A percentile compares a stretch with the other conserved stretches of the same genome.
Evolutionary conservation across 2,888 invertebrate species (phyloP).

Genomic region (Dorcus parallelipipedus): DNA sequence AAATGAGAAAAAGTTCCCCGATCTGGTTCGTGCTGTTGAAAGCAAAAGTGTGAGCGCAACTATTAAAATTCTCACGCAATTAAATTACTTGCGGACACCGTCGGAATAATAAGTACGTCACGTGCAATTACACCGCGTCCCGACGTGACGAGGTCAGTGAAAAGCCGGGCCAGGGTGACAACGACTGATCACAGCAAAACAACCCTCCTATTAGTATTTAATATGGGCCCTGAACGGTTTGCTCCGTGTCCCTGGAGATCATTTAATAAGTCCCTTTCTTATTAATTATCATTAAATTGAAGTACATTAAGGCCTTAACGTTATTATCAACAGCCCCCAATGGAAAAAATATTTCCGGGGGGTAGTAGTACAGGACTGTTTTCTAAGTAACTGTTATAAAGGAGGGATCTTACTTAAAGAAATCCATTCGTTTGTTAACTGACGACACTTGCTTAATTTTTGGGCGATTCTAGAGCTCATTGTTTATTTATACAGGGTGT

Average conservation of each 20-base stretch:
- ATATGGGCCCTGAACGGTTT: neutral
- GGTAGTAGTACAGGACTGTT: too few species aligned
- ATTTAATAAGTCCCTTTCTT: neutral
- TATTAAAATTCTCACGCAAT: neutral
- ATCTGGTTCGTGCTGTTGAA: neutral
- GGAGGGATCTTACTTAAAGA: too few species aligned
- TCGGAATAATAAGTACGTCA: slow-evolving; percentile 22
- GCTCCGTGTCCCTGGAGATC: neutral
- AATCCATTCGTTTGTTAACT: too few species aligned
- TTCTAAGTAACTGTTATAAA: too few species aligned
- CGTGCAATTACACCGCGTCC: slow-evolving; percentile 27
- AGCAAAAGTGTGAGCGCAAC: neutral
- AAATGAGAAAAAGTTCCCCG: too few species aligned
- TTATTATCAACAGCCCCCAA: too few species aligned
- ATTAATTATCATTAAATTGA: neutral
- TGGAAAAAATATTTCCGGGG: too few species aligned
- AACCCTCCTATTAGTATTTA: neutral
- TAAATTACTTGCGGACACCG: slow-evolving; percentile 18
- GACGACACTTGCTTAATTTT: too few species aligned
- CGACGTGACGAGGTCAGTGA: slow-evolving; percentile 25
- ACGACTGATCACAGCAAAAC: neutral
- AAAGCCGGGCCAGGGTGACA: slow-evolving; percentile 14
- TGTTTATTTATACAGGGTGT: too few species aligned
- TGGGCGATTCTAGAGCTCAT: too few species aligned
- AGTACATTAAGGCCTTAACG: too few species aligned